Conservation (phyloP, 2,113 vertebrate genomes). For the Odontesthes bonariensis region DNA sequence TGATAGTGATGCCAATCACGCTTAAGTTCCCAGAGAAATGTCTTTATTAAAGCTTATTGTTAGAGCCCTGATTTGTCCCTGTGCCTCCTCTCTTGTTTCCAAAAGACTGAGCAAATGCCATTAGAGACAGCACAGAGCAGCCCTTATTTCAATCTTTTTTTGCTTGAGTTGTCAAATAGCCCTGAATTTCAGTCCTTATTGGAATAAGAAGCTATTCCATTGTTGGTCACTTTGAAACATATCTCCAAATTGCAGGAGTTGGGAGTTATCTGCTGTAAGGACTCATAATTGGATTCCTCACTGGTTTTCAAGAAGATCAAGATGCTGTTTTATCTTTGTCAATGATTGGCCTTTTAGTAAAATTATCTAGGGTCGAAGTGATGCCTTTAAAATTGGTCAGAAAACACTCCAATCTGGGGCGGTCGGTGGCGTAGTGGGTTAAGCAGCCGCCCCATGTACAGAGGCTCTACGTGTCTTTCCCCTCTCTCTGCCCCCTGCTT, state of each 20-base stretch:
- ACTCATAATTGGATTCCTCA: constrained; percentile 47
- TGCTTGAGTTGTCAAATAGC: constrained; percentile 81
- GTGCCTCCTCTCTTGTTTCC: constrained; percentile 75
- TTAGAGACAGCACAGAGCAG: constrained; percentile 66
- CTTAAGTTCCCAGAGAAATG: constrained; percentile 61
- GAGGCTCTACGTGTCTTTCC: no score
- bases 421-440: no score
- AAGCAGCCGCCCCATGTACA: no score
- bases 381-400: neutral
- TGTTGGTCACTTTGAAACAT: constrained; percentile 40
- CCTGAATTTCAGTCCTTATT: constrained; percentile 52
- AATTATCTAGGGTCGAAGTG: neutral
- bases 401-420: neutral
- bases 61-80: constrained; percentile 44
- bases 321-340: constrained; percentile 50
- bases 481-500: no score
- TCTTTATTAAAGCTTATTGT: constrained; percentile 71
- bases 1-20: constrained; percentile 70
- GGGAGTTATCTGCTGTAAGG: constrained; percentile 34
- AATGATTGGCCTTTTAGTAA: constrained; percentile 54
- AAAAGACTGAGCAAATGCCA: constrained; percentile 80
- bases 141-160: constrained; percentile 82
- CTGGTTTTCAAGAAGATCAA: constrained; percentile 45
- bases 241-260: constrained; percentile 14
- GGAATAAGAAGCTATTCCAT: constrained; percentile 48